Evolutionary conservation across 37 sponge, comb jelly and placozoan genomes (phyloP).

Genomic region (Amphimedon queenslandica): DNA sequence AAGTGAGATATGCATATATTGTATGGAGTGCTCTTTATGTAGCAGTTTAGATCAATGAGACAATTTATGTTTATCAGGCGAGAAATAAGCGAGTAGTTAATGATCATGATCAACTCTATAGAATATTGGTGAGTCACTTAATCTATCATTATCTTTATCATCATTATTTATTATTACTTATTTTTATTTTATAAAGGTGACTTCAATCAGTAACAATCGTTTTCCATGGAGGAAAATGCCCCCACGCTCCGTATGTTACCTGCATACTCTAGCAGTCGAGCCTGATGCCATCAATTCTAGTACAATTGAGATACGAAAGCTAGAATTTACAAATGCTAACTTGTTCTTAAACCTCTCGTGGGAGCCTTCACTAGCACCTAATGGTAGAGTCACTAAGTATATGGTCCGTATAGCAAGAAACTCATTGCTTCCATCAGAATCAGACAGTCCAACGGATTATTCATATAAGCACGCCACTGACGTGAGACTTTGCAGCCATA

Average conservation of each 20-base stretch:
- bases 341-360: constrained; percentile 9
- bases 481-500: neutral
- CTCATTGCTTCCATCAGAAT: neutral
- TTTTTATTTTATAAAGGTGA: neutral
- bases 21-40: no score
- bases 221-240: constrained; percentile 2
- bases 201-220: neutral
- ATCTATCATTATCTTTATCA: no score
- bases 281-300: constrained; percentile 6
- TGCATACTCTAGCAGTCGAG: neutral
- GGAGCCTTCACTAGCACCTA: neutral
- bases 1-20: no score
- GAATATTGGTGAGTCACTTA: neutral
- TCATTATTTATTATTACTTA: neutral
- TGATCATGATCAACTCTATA: neutral
- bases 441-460: neutral
- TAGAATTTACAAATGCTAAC: neutral
- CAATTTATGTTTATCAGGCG: neutral
- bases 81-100: neutral
- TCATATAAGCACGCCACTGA: neutral
- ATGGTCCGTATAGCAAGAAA: constrained; percentile 1
- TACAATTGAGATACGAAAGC: neutral
- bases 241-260: neutral
- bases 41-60: neutral
- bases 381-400: constrained; percentile 17